Base-by-base conservation (phyloP, 1,140 invertebrate species). In the Calephelis virginiensis region DNA sequence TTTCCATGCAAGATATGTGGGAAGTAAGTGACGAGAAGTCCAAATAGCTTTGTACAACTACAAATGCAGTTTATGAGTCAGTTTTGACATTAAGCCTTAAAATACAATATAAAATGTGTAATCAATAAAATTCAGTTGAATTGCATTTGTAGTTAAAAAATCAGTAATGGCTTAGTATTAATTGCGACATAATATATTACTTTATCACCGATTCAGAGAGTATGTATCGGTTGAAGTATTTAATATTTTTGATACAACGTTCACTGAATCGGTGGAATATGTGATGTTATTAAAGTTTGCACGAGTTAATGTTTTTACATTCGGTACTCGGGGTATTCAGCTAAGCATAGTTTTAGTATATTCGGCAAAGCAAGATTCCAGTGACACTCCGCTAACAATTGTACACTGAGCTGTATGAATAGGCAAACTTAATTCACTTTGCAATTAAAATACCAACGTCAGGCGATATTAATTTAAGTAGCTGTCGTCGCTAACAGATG, bases 1-100 rank as follows among this genome's bases (percentile, higher is more conserved):
- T 94, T 96, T 92, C 97, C 97, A 80, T 99, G 98, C 94, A 98
- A 97, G 94, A 95, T 98, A 89, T 99, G 98, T 95, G 97, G 97
- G 94, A 98, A 98, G 97, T 98, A 96, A 96, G 97, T 97, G 92
- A 88, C 93, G 92, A 86, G 86, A 72, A 68, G 65, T 67, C 73
- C 63, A 69, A 71, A 74, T 72, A 77, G 69, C 66, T 80, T 45
- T 47, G 17, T 17, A 53, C 45, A 45, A 61, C 43, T 43, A 40
- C 43, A 47, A 62, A 46, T 45, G 61, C 43, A 46, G 14, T 62
- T 62, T 40, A 43, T 62, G 43, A 28, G 43, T 46, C 38, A 14
- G 9, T 12, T 62, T 45, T 62, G 28, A 28, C 46, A 28, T 59
- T 12, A 10, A 7, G 28, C 17, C 37, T 70, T 46, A 61, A 66